phyloP scores from a whole-genome alignment of 2,113 vertebrate species.

The Steatornis caripensis region DNA sequence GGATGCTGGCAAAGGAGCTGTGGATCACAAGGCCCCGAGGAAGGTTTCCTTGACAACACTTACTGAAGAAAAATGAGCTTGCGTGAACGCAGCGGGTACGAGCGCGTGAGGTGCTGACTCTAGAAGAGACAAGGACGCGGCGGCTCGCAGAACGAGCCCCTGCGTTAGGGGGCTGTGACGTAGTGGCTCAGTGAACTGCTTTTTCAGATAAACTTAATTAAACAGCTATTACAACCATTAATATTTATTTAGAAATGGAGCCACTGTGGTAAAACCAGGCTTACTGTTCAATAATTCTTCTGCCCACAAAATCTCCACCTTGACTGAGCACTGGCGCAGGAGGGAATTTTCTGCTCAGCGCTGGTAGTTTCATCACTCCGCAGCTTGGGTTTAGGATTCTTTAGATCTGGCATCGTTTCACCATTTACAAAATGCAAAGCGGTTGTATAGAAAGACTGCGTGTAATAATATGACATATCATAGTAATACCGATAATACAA shows the following conservation, averaged over 20 bases:
- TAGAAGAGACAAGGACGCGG: not conserved
- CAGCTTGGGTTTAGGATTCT: not conserved
- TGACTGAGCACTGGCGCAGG: not conserved
- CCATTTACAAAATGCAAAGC: not conserved
- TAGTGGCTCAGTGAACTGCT: not conserved
- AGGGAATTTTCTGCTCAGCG: not conserved
- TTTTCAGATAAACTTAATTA: slow-evolving; percentile 17
- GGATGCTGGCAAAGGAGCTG: slow-evolving; percentile 20
- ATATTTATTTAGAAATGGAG: not conserved
- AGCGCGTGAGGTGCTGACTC: not conserved
- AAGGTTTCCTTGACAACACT: slow-evolving; percentile 68
- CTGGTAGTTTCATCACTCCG: not conserved
- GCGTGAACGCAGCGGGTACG: not conserved
- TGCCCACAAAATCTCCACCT: not conserved
- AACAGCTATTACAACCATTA: not conserved
- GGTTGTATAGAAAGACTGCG: not conserved
- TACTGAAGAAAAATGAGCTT: slow-evolving; percentile 43
- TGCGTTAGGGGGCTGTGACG: not conserved
- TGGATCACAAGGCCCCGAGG: slow-evolving; percentile 23
- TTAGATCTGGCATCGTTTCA: not conserved
- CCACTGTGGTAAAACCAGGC: not conserved
- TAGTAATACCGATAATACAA: not conserved
- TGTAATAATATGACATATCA: not conserved
- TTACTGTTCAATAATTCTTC: not conserved
- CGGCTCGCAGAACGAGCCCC: not conserved